phyloP scores from a whole-genome alignment of 1,140 invertebrate genomes.

The Polypedilum pembai region DNA sequence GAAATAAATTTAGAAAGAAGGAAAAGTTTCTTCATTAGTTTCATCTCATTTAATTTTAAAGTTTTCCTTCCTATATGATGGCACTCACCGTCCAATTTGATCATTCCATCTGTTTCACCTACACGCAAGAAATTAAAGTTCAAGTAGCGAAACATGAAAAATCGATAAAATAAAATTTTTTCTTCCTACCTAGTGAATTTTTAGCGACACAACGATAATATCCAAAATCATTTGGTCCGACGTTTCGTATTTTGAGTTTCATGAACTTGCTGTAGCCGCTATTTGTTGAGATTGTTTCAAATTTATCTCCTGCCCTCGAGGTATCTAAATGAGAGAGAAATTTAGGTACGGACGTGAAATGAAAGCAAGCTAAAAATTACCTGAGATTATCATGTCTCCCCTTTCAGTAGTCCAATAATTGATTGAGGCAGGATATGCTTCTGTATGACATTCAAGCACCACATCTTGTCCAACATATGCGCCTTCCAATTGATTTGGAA shows the following conservation, averaged over 20 bases:
- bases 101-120: slow-evolving; percentile 76
- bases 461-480: slow-evolving; percentile 76
- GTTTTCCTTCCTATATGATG: slow-evolving; percentile 2
- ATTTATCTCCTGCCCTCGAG: slow-evolving; percentile 67
- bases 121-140: neutral
- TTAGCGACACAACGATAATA: slow-evolving; percentile 89
- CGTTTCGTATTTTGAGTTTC: slow-evolving; percentile 76
- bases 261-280: slow-evolving; percentile 80
- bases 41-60: slow-evolving; percentile 20
- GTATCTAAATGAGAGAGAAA: slow-evolving; percentile 35
- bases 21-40: slow-evolving; percentile 28
- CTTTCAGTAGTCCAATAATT: slow-evolving; percentile 82
- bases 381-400: slow-evolving; percentile 81
- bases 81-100: slow-evolving; percentile 80
- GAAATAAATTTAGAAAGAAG: neutral
- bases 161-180: neutral
- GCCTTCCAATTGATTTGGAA: slow-evolving; percentile 76
- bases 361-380: slow-evolving; percentile 47
- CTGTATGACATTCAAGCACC: slow-evolving; percentile 74
- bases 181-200: slow-evolving; percentile 68
- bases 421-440: slow-evolving; percentile 80
- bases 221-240: slow-evolving; percentile 71
- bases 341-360: too few relatives aligned
- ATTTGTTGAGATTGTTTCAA: slow-evolving; percentile 68
- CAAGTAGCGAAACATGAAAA: neutral